A percentile compares a stretch with the other conserved stretches of the same genome.
phyloP scores from a whole-genome alignment of 2,113 vertebrate species.

The Argyrosomus japonicus region DNA sequence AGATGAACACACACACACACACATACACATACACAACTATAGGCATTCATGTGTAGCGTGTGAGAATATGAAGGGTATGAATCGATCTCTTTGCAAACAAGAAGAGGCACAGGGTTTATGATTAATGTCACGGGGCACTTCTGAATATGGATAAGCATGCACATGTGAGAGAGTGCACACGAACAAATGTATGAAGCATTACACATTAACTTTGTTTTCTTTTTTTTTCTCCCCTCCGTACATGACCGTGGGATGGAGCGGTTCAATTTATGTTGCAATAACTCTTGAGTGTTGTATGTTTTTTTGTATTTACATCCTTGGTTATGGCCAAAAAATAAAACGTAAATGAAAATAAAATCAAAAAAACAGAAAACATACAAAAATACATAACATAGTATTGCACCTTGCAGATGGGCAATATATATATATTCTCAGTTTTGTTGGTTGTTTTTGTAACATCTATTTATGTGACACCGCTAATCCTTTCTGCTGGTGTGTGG shows the following conservation, averaged over 20 bases:
- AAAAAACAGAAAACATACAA: conserved; percentile 76
- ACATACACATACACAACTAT: conserved; percentile 11
- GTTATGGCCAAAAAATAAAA: conserved; percentile 80
- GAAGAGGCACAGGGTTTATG: conserved; percentile 80
- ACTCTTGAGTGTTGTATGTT: conserved; percentile 77
- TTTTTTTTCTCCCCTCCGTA: conserved; percentile 37
- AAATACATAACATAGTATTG: conserved; percentile 81
- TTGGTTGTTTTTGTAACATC: conserved; percentile 79
- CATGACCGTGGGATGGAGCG: conserved; percentile 71
- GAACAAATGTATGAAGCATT: conserved; percentile 75
- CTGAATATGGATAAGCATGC: conserved; percentile 76
- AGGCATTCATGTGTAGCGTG: conserved; percentile 50
- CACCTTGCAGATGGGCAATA: conserved; percentile 84
- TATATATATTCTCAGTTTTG: conserved; percentile 74
- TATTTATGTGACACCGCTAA: conserved; percentile 77
- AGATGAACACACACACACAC: conserved; percentile 44
- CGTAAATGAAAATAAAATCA: conserved; percentile 50
- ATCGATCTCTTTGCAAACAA: conserved; percentile 74
- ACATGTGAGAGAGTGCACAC: conserved; percentile 75
- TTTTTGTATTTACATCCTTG: conserved; percentile 84
- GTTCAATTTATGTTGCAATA: conserved; percentile 58
- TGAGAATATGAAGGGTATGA: conserved; percentile 44
- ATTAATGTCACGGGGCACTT: conserved; percentile 80
- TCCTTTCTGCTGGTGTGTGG: conserved; percentile 87
- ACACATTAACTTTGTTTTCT: conserved; percentile 61